A percentile compares a stretch with the other conserved stretches of the same genome.
Conservation (phyloP, 2,888 invertebrate genomes). For the Eudasyphora cyanicolor region DNA sequence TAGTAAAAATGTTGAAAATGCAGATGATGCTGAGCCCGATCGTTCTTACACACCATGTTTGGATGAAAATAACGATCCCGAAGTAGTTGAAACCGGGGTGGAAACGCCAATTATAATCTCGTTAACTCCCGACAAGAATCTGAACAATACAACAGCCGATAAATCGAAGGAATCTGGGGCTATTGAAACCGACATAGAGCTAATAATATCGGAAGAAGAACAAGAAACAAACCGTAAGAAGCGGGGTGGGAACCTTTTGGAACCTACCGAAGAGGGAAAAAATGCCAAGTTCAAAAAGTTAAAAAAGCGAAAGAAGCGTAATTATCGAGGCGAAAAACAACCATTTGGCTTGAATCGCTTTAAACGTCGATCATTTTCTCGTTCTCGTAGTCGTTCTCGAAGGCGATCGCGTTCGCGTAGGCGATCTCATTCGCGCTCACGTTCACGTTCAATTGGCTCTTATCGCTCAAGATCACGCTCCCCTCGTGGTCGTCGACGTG, state of each 20-base stretch:
- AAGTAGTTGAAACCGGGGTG: slow-evolving; percentile 68
- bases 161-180: slow-evolving; percentile 54
- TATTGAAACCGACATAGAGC: slow-evolving; percentile 85
- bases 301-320: slow-evolving; percentile 88
- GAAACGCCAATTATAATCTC: slow-evolving; percentile 8
- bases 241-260: slow-evolving; percentile 66
- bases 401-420: slow-evolving; percentile 58
- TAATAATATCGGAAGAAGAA: slow-evolving; percentile 88
- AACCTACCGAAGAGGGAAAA: slow-evolving; percentile 73
- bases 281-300: slow-evolving; percentile 88
- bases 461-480: slow-evolving; percentile 57
- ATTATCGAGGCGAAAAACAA: slow-evolving; percentile 86
- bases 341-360: slow-evolving; percentile 66
- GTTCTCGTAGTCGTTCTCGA: slow-evolving; percentile 58
- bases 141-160: slow-evolving; percentile 28
- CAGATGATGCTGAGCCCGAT: slow-evolving; percentile 81
- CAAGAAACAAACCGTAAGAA: slow-evolving; percentile 67
- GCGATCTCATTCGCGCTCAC: slow-evolving; percentile 54
- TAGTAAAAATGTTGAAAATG: slow-evolving; percentile 37
- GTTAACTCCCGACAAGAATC: slow-evolving; percentile 18
- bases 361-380: slow-evolving; percentile 64
- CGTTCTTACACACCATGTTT: slow-evolving; percentile 87
- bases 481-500: slow-evolving; percentile 61
- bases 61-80: slow-evolving; percentile 82
- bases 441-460: slow-evolving; percentile 42